These are phyloP conservation scores for Pseudolaguvia tuberculata DNA, from an alignment of 2,113 vertebrate species.

Conservation along the genomic window DNA sequence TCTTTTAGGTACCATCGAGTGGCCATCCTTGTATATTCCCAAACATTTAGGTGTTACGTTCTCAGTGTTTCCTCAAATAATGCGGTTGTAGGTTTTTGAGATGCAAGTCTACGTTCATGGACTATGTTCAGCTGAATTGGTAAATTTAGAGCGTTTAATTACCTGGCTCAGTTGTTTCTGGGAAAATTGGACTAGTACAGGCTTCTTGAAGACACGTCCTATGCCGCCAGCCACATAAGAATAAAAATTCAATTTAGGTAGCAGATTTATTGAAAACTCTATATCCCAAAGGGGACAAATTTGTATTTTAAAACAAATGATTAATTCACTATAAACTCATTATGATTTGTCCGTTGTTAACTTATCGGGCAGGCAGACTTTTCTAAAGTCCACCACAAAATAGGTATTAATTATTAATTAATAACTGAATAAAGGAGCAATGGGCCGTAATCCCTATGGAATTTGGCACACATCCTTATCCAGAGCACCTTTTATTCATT, in stretches of 20 bases:
- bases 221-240: neutral
- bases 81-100: neutral
- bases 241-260: conserved; percentile 14
- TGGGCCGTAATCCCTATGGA: neutral
- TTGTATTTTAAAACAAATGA: conserved; percentile 1
- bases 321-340: neutral
- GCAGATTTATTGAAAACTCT: conserved; percentile 1
- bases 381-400: neutral
- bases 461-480: too few species aligned
- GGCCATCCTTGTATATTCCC: neutral
- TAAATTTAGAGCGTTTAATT: neutral
- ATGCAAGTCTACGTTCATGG: neutral
- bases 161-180: neutral
- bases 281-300: neutral
- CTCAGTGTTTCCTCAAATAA: neutral
- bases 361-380: neutral
- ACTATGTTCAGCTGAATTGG: neutral
- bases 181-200: neutral
- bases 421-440: neutral
- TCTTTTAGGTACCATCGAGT: neutral
- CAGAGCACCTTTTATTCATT: too few species aligned
- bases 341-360: neutral
- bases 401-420: neutral
- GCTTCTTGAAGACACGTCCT: neutral
- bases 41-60: neutral